Percentiles rank a stretch among this genome's conserved stretches.
Evolutionary conservation across 2,888 invertebrate genomes (phyloP).

Genomic region (Acleris holmiana): DNA sequence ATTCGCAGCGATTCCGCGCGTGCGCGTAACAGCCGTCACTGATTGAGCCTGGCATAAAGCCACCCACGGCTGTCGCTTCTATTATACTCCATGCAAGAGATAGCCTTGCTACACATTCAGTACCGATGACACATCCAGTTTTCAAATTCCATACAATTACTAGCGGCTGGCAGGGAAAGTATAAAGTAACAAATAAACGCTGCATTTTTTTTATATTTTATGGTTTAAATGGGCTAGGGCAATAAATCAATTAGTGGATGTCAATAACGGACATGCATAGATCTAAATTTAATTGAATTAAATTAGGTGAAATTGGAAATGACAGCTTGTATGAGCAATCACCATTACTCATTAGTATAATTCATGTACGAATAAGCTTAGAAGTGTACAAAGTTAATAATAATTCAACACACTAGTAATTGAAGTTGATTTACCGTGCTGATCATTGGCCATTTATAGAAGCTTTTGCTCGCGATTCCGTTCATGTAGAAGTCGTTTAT

Average conservation of each 20-base stretch:
- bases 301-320: slow-evolving; percentile 66
- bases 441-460: not conserved
- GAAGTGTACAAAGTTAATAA: not conserved
- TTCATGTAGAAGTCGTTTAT: too few relatives aligned
- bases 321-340: slow-evolving; percentile 52
- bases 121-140: not conserved
- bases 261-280: slow-evolving; percentile 58
- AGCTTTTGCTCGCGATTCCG: too few relatives aligned
- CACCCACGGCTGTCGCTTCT: slow-evolving; percentile 72
- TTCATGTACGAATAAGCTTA: slow-evolving; percentile 40
- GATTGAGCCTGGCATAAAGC: slow-evolving; percentile 75
- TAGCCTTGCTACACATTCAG: slow-evolving; percentile 19
- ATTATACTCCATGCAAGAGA: slow-evolving; percentile 53
- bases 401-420: not conserved
- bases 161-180: too few relatives aligned
- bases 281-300: slow-evolving; percentile 65
- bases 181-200: not conserved
- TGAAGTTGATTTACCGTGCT: not conserved
- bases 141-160: too few relatives aligned
- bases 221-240: slow-evolving; percentile 45
- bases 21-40: slow-evolving; percentile 71
- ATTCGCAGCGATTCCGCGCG: slow-evolving; percentile 64
- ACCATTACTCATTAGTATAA: slow-evolving; percentile 48
- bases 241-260: slow-evolving; percentile 71
- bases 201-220: slow-evolving; percentile 34